Evolutionary conservation across 2,113 vertebrate genomes (phyloP), one percentile per base, ranked within the genome.

Genomic region (Nanorana parkeri): DNA sequence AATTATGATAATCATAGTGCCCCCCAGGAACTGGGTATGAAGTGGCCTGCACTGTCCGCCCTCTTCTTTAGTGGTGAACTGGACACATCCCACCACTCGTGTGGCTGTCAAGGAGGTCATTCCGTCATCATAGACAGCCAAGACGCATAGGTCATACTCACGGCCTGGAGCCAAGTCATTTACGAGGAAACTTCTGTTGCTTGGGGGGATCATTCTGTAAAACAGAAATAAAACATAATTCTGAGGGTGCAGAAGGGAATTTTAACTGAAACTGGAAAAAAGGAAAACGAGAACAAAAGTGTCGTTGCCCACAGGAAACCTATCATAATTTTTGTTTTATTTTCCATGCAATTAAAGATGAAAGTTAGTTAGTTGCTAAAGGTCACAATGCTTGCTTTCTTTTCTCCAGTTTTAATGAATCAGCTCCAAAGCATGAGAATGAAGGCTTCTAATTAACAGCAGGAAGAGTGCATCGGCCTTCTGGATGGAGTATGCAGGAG

Each of bases 1-100:
- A 65, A 98, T 97, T 88, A 96, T 96, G 86, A 98, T 96, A 91
- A 98, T 97, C 95, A 97, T 97, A 81, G 97, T 98, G 84, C 97
- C 96, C 1, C 97, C 97, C 58, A 98, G 87, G 87, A 98, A 97
- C 84, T 97, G 97, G 41, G 95, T 95, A 80, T 95, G 94, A 80
- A 95, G 92, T 20, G 96, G 95, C 47, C 94, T 92, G 80, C 95
- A 97, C 78, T 94, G 94, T 24, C 94, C 91, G 4, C 90, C 85
- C 74, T 96, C 96, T 1, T 88, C 91, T 3, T 91, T 92, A 0
- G 96, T 96, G 90, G 92, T 93, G 88, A 97, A 97, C 85, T 95
- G 95, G 72, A 96, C 94, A 1, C 96, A 96, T 80, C 96, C 96
- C 17, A 98, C 94, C 36, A 96, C 94, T 3, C 96, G 93, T 0